Evolutionary conservation across 2,797 vertebrate species (phyloP).

Genomic region (Rhabdophis nuchalis): DNA sequence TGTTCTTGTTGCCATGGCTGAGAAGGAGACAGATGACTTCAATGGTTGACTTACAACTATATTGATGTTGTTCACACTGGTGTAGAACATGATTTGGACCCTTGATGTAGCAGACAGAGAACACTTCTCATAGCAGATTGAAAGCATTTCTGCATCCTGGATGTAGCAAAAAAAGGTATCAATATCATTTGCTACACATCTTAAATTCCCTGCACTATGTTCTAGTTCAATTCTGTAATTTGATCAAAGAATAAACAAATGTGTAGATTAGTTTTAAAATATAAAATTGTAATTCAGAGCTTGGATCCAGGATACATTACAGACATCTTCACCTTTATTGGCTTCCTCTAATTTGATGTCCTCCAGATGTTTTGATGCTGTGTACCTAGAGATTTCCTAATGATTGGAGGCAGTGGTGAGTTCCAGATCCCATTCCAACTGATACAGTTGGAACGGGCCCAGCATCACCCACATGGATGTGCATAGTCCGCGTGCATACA

Average conservation of each 20-base stretch:
- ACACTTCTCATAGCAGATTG: neutral
- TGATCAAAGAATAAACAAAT: neutral
- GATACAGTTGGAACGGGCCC: too few relatives aligned
- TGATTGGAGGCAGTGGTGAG: too few relatives aligned
- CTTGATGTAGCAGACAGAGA: neutral
- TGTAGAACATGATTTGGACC: neutral
- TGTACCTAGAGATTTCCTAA: neutral
- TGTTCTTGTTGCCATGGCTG: neutral
- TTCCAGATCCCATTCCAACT: too few relatives aligned
- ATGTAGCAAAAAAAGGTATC: neutral
- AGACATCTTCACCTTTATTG: neutral
- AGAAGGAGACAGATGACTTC: neutral
- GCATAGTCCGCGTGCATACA: too few relatives aligned
- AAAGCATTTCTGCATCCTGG: neutral
- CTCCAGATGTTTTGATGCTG: neutral
- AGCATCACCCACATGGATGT: too few relatives aligned
- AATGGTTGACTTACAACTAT: too few relatives aligned
- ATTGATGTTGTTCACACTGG: neutral
- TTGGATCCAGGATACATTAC: neutral
- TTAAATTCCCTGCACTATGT: neutral
- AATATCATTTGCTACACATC: too few relatives aligned
- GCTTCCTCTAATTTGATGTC: neutral
- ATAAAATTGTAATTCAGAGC: neutral
- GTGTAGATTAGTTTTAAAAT: neutral
- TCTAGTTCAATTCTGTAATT: neutral